Percentiles rank a stretch among this genome's conserved stretches.
Evolutionary conservation across 2,797 vertebrate genomes (phyloP).

Genomic region (Cebuella pygmaea): DNA sequence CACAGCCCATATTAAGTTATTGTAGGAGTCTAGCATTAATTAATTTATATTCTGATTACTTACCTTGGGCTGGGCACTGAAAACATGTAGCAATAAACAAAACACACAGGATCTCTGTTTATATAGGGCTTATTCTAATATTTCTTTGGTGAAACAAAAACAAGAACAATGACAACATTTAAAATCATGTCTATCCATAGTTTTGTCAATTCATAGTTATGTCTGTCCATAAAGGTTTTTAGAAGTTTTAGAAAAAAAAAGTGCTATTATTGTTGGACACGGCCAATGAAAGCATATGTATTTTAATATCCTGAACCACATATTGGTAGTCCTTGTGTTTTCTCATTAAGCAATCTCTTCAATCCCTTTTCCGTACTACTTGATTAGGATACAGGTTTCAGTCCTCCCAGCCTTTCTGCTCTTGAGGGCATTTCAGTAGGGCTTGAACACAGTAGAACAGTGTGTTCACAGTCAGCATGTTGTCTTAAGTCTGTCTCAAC

Average conservation of each 20-base stretch:
- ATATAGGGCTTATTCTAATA: background rate
- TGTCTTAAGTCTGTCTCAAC: background rate
- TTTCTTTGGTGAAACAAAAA: background rate
- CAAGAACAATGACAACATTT: background rate
- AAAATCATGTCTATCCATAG: background rate
- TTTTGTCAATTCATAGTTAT: background rate
- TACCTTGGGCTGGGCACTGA: background rate
- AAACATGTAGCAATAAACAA: background rate
- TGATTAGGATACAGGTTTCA: background rate
- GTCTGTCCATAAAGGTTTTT: background rate
- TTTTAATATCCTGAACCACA: background rate
- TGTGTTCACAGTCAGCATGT: background rate
- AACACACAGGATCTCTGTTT: background rate
- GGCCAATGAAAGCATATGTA: background rate
- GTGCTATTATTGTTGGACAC: background rate
- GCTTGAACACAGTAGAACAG: background rate
- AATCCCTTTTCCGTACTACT: background rate
- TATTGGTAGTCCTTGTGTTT: background rate
- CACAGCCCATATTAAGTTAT: background rate
- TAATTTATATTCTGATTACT: background rate
- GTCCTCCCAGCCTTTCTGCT: accelerated
- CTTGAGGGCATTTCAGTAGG: background rate
- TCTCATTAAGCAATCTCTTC: background rate
- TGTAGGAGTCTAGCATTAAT: background rate
- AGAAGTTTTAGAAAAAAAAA: background rate